These are phyloP conservation scores for Graphium colonna DNA, from an alignment of 2,888 invertebrate species.

Conservation along the genomic window DNA sequence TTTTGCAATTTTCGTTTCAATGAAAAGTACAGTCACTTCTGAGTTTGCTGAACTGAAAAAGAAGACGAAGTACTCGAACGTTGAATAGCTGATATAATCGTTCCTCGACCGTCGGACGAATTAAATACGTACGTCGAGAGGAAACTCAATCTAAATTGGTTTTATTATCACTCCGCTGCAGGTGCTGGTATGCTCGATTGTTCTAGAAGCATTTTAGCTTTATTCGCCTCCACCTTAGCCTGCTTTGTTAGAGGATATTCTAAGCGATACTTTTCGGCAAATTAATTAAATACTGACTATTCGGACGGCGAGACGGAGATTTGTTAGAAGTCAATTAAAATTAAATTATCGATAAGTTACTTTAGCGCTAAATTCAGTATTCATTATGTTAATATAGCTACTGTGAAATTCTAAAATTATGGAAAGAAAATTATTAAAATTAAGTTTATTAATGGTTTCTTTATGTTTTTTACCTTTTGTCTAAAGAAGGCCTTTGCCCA, in stretches of 20 bases:
- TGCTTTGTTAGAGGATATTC: conserved; percentile 13
- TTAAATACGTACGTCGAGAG: conserved; percentile 2
- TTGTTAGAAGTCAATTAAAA: neutral
- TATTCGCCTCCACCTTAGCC: conserved; percentile 8
- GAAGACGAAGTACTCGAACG: neutral
- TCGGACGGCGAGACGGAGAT: neutral
- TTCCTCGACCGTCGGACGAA: conserved; percentile 1
- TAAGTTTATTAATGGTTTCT: no score
- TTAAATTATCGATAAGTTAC: neutral
- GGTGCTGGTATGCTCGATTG: conserved; percentile 25
- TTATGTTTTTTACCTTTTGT: no score
- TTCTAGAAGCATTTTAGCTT: conserved; percentile 19
- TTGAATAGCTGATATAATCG: conserved; percentile 9
- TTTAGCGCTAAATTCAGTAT: no score
- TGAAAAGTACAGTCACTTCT: no score
- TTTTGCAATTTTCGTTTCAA: no score
- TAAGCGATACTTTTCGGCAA: conserved; percentile 14
- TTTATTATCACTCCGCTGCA: conserved; percentile 43
- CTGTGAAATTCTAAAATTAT: no score
- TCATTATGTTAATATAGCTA: no score
- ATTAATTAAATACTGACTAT: conserved; percentile 4
- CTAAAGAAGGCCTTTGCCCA: no score
- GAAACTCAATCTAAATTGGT: conserved; percentile 43
- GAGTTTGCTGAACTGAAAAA: neutral
- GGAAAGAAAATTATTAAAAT: no score